Evolutionary conservation across 2,888 invertebrate species (phyloP), one percentile per base, ranked within the genome.

Genomic region (Marronus borbonicus): DNA sequence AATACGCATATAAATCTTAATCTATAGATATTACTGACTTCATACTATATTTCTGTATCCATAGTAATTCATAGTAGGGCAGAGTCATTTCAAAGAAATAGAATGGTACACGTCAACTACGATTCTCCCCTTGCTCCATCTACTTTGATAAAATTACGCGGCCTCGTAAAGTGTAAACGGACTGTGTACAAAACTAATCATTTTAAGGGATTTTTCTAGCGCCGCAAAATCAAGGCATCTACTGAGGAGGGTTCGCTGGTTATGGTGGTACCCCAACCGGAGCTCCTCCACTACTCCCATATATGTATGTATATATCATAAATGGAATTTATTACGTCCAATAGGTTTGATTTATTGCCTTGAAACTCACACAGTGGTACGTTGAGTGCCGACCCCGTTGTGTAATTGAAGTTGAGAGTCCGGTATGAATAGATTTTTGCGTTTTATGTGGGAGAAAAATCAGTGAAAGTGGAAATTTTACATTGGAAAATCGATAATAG

Each of bases 271-370:
- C 14, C 20, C 17, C 31, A 20, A 44, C 24, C 44, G 39, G 60
- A 39, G 31, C 12, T 69, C 52, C 58, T n/a, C 60, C 31, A 24
- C 49, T 50, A 68, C 50, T 68, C 24, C 2, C 60, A 74, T 49
- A 49, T 64, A 28, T 66, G 64, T 69, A 76, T 76, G 79, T 36
- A 36, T 76, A 80, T 72, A 81, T 81, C 81, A 81, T 81, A 81
- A 81, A 81, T 79, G 80, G 79, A 79, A 81, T 79, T 81, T 81
- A 81, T 81, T 81, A 81, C 81, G 80, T 79, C 79, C 80, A 80
- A 82, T 78, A 77, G 80, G 77, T 77, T 78, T 78, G 81, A 81
- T 81, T 81, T 81, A 81, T 80, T 31, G 72, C 64, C 65, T 36
- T 65, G 62, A 58, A 36, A 58, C 24, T 14, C 14, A n/a, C 20